These are phyloP conservation scores for Celastrina argiolus DNA, from an alignment of 2,888 invertebrate species.

Conservation along the genomic window DNA sequence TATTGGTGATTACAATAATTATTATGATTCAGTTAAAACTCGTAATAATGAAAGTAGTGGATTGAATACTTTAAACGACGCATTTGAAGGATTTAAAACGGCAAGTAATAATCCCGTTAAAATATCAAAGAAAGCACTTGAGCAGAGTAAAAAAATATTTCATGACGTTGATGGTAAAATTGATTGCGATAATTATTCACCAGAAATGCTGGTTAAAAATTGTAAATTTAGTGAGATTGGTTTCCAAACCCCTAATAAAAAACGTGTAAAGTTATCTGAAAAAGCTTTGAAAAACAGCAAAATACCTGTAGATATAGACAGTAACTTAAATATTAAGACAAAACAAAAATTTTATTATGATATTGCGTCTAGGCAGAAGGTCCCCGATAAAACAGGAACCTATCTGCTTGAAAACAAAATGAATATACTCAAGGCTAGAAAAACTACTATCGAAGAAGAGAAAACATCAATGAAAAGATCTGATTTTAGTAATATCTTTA, in stretches of 20 bases:
- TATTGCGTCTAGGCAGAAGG: not conserved
- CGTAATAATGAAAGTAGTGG: not conserved
- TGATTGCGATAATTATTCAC: not conserved
- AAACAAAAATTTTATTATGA: slow-evolving; percentile 21
- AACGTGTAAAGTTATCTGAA: slow-evolving; percentile 46
- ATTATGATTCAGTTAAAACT: not conserved
- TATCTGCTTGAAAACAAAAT: not conserved
- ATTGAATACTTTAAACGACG: not conserved
- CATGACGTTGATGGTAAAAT: slow-evolving; percentile 34
- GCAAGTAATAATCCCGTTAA: slow-evolving; percentile 43
- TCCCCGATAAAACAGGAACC: not conserved
- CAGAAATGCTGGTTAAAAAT: slow-evolving; percentile 10
- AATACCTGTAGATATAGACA: slow-evolving; percentile 47
- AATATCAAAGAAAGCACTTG: slow-evolving; percentile 44
- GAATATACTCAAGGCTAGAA: slow-evolving; percentile 22
- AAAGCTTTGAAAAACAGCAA: slow-evolving; percentile 49
- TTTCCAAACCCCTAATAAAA: slow-evolving; percentile 53
- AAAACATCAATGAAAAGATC: slow-evolving; percentile 24
- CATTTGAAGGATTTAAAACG: slow-evolving; percentile 40
- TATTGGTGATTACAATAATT: slow-evolving; percentile 28
- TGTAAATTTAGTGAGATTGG: slow-evolving; percentile 31
- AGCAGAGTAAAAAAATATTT: slow-evolving; percentile 35
- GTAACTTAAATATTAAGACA: slow-evolving; percentile 12
- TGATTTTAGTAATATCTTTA: slow-evolving; percentile 41
- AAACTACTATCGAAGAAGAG: slow-evolving; percentile 25